Percentiles rank a stretch among this genome's conserved stretches.
Conservation (phyloP, 2,113 vertebrate genomes). For the Ranitomeya imitator region DNA sequence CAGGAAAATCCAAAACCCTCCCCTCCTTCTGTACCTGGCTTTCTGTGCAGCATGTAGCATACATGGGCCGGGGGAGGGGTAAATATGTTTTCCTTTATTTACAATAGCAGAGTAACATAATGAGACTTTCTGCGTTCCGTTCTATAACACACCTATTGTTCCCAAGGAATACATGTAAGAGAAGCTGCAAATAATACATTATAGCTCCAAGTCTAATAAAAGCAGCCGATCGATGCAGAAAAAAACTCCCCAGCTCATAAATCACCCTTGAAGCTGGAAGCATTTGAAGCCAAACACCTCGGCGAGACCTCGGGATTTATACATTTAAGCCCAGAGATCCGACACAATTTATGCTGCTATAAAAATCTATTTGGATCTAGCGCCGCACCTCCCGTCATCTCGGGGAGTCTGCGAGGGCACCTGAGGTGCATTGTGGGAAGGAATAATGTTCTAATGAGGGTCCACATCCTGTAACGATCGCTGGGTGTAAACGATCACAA, state of each 20-base stretch:
- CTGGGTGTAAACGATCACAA: background rate
- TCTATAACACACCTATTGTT: background rate
- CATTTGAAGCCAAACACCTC: conserved; percentile 13
- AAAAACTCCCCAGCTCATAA: conserved; percentile 17
- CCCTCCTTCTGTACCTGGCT: too few relatives aligned
- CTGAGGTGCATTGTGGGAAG: background rate
- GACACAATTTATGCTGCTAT: conserved; percentile 6
- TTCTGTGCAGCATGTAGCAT: too few relatives aligned
- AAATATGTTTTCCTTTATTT: too few relatives aligned
- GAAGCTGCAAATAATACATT: conserved; percentile 14
- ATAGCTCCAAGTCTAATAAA: conserved; percentile 16
- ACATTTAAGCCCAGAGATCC: background rate
- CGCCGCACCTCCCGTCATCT: background rate
- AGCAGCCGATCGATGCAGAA: conserved; percentile 21
- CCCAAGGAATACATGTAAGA: background rate
- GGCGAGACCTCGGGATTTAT: conserved; percentile 9
- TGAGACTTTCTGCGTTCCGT: background rate
- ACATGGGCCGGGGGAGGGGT: too few relatives aligned
- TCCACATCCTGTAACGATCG: background rate
- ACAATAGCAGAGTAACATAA: too few relatives aligned
- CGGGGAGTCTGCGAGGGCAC: background rate
- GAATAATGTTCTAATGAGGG: background rate
- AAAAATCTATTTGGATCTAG: conserved; percentile 7
- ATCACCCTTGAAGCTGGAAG: conserved; percentile 12
- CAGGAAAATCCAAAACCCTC: too few relatives aligned